phyloP scores from a whole-genome alignment of 1,140 invertebrate genomes.

The Eupeodes corollae region DNA sequence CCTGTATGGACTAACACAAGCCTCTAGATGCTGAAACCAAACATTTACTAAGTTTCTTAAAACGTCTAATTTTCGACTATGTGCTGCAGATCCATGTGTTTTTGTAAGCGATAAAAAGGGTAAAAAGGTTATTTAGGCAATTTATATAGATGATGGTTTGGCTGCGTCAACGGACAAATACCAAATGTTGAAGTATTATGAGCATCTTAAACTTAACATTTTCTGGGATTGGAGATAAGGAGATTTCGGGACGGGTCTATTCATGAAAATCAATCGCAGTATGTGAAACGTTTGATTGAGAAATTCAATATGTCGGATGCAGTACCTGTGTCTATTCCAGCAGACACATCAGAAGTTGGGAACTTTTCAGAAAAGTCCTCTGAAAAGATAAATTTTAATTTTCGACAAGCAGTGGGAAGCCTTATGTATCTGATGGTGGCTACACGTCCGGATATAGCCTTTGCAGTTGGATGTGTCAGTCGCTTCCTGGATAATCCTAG shows the following conservation, averaged over 20 bases:
- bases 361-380: slow-evolving; percentile 25
- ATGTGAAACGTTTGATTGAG: too few relatives aligned
- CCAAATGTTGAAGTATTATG: slow-evolving; percentile 17
- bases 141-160: slow-evolving; percentile 42
- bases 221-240: too few relatives aligned
- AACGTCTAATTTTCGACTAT: too few relatives aligned
- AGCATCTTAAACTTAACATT: slow-evolving; percentile 13
- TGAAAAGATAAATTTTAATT: background rate
- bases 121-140: slow-evolving; percentile 23
- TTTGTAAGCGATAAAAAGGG: slow-evolving; percentile 20
- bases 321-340: too few relatives aligned
- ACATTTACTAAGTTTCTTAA: too few relatives aligned
- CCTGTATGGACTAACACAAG: slow-evolving; percentile 37
- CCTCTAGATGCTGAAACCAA: too few relatives aligned
- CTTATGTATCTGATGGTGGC: too few relatives aligned
- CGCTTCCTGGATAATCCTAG: background rate
- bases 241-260: slow-evolving; percentile 13
- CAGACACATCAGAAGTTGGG: slow-evolving; percentile 18
- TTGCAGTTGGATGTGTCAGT: background rate
- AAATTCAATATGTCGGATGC: too few relatives aligned
- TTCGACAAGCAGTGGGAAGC: background rate
- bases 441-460: too few relatives aligned
- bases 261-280: slow-evolving; percentile 16
- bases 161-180: slow-evolving; percentile 13
- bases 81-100: slow-evolving; percentile 32